phyloP scores from a whole-genome alignment of 2,113 vertebrate species.

The Scolopax mira region DNA sequence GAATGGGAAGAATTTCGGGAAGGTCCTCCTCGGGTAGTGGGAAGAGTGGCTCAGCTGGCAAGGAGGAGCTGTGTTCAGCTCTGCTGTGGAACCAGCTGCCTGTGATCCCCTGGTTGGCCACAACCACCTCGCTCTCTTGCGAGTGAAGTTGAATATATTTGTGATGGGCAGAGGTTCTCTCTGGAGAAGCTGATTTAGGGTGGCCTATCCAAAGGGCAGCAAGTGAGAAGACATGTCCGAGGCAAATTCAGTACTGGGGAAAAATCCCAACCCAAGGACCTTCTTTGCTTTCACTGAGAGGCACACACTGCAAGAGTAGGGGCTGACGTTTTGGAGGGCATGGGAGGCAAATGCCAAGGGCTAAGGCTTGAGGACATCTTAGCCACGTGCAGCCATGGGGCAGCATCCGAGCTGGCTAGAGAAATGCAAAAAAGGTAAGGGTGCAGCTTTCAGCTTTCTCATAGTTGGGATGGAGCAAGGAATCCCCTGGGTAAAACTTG shows the following conservation, averaged over 20 bases:
- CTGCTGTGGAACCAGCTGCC: not conserved
- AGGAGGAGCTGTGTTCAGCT: not conserved
- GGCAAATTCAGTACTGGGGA: not conserved
- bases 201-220: not conserved
- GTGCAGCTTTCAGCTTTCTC: not conserved
- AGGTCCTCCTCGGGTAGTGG: rapidly evolving
- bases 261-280: not conserved
- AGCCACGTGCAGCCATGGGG: rapidly evolving
- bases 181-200: not conserved
- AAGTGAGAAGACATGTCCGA: not conserved
- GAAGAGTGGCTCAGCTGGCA: not conserved
- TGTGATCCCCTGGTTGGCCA: not conserved
- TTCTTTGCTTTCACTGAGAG: not conserved
- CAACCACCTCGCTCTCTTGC: not conserved
- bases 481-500: not conserved
- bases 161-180: not conserved
- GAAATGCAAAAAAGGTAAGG: not conserved
- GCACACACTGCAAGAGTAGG: not conserved
- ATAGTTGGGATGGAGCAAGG: not conserved
- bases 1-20: not conserved
- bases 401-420: not conserved
- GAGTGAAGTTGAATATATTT: not conserved
- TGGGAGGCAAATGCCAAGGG: not conserved
- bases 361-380: not conserved
- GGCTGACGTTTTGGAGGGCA: not conserved